Conservation (phyloP, 2,888 invertebrate genomes). For the Andrena bicolor region DNA sequence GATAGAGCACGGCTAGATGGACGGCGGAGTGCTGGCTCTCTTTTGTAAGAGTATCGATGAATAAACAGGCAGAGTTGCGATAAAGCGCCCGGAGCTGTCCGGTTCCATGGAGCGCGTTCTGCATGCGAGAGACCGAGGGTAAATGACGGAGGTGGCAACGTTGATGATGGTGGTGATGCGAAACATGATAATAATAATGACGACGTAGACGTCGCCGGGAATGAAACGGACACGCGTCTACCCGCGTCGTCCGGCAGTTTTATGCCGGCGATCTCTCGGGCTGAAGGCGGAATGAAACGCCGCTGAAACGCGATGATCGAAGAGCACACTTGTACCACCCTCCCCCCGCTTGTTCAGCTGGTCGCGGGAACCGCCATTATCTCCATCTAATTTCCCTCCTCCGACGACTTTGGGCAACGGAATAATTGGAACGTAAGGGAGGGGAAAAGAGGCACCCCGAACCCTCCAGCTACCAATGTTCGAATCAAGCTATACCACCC, state of each 20-base stretch:
- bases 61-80: constrained; percentile 70
- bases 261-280: constrained; percentile 29
- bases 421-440: constrained; percentile 18
- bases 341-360: constrained; percentile 23
- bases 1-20: constrained; percentile 25
- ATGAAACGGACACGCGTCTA: constrained; percentile 68
- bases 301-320: constrained; percentile 52
- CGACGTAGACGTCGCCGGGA: constrained; percentile 68
- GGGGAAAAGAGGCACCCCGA: constrained; percentile 49
- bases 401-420: constrained; percentile 19
- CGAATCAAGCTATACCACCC: constrained; percentile 71
- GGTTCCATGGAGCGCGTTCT: constrained; percentile 58
- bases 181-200: constrained; percentile 73
- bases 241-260: constrained; percentile 51
- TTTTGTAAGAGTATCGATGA: constrained; percentile 66
- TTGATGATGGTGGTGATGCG: constrained; percentile 73
- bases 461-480: constrained; percentile 68
- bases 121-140: constrained; percentile 64
- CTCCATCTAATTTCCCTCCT: constrained; percentile 20
- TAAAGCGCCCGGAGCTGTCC: constrained; percentile 67
- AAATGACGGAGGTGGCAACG: constrained; percentile 73
- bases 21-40: constrained; percentile 23
- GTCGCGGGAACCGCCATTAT: constrained; percentile 69
- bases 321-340: constrained; percentile 48
- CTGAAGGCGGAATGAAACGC: constrained; percentile 55